Evolutionary conservation across 1,140 invertebrate genomes (phyloP), one percentile per base, ranked within the genome.

Genomic region (Diabrotica virgifera): DNA sequence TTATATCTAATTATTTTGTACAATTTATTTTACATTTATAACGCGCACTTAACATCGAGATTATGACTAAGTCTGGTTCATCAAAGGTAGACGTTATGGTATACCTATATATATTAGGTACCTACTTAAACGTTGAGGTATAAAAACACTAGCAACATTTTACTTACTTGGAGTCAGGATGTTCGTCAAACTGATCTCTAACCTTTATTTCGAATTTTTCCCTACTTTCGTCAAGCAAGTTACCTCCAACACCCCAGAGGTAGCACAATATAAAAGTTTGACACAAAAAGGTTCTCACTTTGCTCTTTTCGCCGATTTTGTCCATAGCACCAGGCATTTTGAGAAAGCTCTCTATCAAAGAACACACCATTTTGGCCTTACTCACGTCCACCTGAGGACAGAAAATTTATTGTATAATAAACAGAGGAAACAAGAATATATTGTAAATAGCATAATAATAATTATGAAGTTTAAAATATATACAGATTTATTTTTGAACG

Each of bases 181-280:
- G 84, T 2, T 86, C 83, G 35, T 90, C 86, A 77, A 93, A 91
- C 74, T 88, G 86, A 40, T 84, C 76, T 66, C 85, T 83, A 5
- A 90, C 80, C 72, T 87, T 87, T 5, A 82, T 80, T 74, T 94
- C 91, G 72, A 92, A 91, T 7, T 81, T 77, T 37, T 87, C 84
- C 65, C 88, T 85, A 58, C 88, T 86, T 0, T 70, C 75, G 69
- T 94, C 91, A 2, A 84, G 78, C 3, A 93, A 82, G 78, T 94
- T 95, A 0, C 92, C 92, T 37, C 92, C 92, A 6, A 95, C 77
- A 2, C 86, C 82, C 94, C 94, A 96, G 2, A 93, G 76, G 72
- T 89, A 92, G 13, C 86, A 84, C 74, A 91, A 91, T 53, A 90
- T 82, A 76, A 93, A 93, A 5, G 85, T 85, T 69, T 90, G 88